Evolutionary conservation across 2,797 vertebrate species (phyloP).

Genomic region (Rhincodon typus): DNA sequence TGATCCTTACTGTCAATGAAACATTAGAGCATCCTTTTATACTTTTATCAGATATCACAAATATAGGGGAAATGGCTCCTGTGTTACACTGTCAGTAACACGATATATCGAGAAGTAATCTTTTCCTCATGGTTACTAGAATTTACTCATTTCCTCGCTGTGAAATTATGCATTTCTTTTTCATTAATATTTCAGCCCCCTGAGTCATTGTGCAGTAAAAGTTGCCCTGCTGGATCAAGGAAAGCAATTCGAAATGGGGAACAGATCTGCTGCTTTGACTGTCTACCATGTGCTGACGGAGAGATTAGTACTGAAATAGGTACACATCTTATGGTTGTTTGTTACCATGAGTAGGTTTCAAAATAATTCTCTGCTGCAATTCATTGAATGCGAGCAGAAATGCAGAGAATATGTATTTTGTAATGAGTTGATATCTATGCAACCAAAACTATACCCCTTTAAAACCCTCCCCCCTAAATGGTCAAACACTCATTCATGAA

Average conservation of each 20-base stretch:
- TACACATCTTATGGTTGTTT: conserved; percentile 33
- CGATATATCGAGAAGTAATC: not conserved
- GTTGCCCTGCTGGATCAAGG: conserved; percentile 55
- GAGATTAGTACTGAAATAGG: conserved; percentile 58
- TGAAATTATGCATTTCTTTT: not conserved
- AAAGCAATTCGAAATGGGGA: conserved; percentile 55
- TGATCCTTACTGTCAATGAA: not conserved
- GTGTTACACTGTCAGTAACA: not conserved
- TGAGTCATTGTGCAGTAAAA: conserved; percentile 57
- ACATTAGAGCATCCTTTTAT: not conserved
- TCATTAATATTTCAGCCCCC: conserved; percentile 46
- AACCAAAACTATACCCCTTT: too few species aligned
- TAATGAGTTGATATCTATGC: not conserved
- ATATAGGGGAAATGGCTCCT: not conserved
- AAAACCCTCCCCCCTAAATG: too few species aligned
- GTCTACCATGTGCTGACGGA: conserved; percentile 59
- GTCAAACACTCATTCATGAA: too few species aligned
- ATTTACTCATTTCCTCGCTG: not conserved
- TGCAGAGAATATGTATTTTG: not conserved
- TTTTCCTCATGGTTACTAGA: not conserved
- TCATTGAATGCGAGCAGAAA: not conserved
- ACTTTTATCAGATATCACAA: not conserved
- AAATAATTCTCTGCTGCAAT: not conserved
- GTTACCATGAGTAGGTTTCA: not conserved
- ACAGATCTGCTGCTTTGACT: conserved; percentile 62